phyloP scores from a whole-genome alignment of 2,888 invertebrate species.

The Orthosia gracilis region DNA sequence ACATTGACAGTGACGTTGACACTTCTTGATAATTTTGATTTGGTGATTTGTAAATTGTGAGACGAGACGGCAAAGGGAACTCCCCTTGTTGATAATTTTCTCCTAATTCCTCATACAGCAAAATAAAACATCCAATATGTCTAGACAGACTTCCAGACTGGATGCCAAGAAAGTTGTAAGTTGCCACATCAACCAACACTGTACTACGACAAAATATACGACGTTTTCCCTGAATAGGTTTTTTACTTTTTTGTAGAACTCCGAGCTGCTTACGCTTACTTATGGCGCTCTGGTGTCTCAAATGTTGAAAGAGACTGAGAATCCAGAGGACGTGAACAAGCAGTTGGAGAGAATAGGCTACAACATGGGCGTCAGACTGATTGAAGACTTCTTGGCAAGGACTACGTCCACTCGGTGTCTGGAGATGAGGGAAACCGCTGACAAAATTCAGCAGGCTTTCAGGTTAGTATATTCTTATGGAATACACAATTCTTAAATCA shows the following conservation, averaged over 20 bases:
- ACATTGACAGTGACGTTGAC: constrained; percentile 38
- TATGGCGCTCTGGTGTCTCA: constrained; percentile 99
- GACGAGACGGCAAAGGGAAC: constrained; percentile 33
- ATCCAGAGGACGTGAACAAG: constrained; percentile 99
- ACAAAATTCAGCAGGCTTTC: constrained; percentile 96
- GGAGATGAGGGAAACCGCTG: constrained; percentile 99
- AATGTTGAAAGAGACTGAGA: constrained; percentile 98
- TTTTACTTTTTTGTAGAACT: constrained; percentile 93
- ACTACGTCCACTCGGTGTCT: constrained; percentile 97
- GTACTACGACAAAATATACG: neutral
- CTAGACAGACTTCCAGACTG: constrained; percentile 93
- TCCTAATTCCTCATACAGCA: neutral
- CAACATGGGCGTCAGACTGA: constrained; percentile 99
- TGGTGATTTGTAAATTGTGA: constrained; percentile 2
- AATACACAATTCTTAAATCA: too few species aligned
- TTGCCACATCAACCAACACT: constrained; percentile 2
- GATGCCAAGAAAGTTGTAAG: constrained; percentile 95
- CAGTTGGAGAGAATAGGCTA: constrained; percentile 99
- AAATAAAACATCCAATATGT: constrained; percentile 87
- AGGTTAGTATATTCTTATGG: constrained; percentile 74
- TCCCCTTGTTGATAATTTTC: constrained; percentile 20
- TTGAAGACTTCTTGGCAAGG: constrained; percentile 99
- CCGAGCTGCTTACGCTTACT: constrained; percentile 98
- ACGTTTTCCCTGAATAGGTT: neutral
- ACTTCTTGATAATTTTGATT: neutral